Base-by-base conservation (phyloP, 2,888 invertebrate genomes). In the Lepetodrilus schrolli region DNA sequence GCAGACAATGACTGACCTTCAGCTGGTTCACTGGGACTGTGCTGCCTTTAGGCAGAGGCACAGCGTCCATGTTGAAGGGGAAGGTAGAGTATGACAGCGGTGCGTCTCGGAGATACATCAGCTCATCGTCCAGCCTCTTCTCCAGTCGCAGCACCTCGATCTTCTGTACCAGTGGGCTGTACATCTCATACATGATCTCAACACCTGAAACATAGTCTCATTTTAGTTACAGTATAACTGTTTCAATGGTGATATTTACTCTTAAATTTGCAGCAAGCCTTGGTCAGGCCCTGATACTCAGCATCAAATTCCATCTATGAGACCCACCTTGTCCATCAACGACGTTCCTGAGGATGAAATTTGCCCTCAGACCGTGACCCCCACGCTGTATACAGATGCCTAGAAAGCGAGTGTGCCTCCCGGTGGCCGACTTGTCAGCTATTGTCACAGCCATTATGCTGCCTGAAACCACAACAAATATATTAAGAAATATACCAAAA, bases 341-440 rank as follows among this genome's bases (percentile, higher is more conserved):
- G 38, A 96, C 94, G 92, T 99, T 99, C 85, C 99, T 93, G 20
- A 99, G 92, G 21, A 94, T 94, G 87, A 99, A 98, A 72, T 93
- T 93, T 4, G 97, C 94, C 78, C 95, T 92, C 8, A 99, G 92
- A 0, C 98, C 99, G 87, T 94, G 93, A 1, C 95, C 95, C 82
- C 93, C 93, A 70, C 97, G 92, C 82, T 95, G 93, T 82, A 98
- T 98, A 87, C 99, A 99, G 84, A 99, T 97, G 2, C 99, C 98
- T 47, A 97, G 94, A 92, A 98, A 97, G 87, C 94, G 93, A 86
- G 94, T 96, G 0, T 93, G 92, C 91, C 97, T 97, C 65, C 94
- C 95, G 34, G 95, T 94, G 1, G 96, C 93, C 92, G 96, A 95
- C 3, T 93, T 93, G 90, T 98, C 97, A 0, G 97, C 94, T 78